Evolutionary conservation across 2,797 vertebrate genomes (phyloP), one percentile per base, ranked within the genome.

Genomic region (Pipistrellus pipistrellus): DNA sequence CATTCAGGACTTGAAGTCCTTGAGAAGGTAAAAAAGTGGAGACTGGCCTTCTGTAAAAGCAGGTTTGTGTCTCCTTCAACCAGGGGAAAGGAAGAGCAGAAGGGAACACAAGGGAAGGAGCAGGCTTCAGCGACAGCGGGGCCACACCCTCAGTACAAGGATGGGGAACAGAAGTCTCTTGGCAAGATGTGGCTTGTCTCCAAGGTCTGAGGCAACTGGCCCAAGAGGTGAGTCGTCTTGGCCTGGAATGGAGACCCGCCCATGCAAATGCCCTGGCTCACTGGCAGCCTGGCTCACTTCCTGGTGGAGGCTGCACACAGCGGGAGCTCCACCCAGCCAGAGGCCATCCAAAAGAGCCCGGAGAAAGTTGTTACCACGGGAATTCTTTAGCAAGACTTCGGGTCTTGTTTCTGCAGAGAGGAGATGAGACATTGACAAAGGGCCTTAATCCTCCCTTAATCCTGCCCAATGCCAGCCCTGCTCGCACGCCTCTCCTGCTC

Each of bases 401-500:
- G 91, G 96, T 94, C 93, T 85, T 90, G 95, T 88, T 96, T 88
- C 85, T 83, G 92, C 96, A 93, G 95, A 97, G 93, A 94, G 93
- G 51, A 51, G 93, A 93, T 25, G 96, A 97, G 96, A 95, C 96
- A 94, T 73, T 38, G 92, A 97, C 96, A 96, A 96, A 97, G 0
- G 18, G 14, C 82, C 89, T 84, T 97, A 96, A 96, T 97, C 93
- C 81, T 44, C 62, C 62, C 77, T 59, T 95, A 97, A 96, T 97
- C 95, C 96, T 41, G 91, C 96, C 83, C 94, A 84, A 95, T 20
- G 62, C 84, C 0, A 4, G 88, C 12, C n/a, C 30, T 18, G 7
- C 64, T 66, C 64, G 8, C 64, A 66, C 3, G 85, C 94, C 97
- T 78, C 85, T 17, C 96, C 93, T 83, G 84, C 73, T 96, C 69